Evolutionary conservation across 2,113 vertebrate species (phyloP).

Genomic region (Cyprinus carpio): DNA sequence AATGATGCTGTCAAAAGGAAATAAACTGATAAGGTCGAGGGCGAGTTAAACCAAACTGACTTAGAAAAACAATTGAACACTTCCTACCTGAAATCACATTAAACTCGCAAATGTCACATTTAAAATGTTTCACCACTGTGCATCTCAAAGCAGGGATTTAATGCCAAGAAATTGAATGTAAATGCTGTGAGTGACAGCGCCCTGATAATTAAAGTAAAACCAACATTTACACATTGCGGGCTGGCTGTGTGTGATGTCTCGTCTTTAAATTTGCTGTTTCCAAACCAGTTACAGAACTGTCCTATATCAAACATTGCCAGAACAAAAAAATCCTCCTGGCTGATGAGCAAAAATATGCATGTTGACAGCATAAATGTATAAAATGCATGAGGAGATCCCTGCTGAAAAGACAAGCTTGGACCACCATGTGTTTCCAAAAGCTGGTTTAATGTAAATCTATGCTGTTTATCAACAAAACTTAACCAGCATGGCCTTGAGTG

Average conservation of each 20-base stretch:
- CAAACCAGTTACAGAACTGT: not conserved
- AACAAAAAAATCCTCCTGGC: not conserved
- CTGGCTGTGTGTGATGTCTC: not conserved
- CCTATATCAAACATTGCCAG: not conserved
- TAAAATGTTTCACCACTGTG: not conserved
- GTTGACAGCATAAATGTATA: not conserved
- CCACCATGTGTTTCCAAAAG: not conserved
- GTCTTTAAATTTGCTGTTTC: not conserved
- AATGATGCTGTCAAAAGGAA: not conserved
- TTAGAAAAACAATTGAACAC: not conserved
- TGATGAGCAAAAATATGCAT: not conserved
- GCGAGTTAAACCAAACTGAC: not conserved
- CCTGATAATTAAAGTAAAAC: not conserved
- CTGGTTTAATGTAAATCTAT: not conserved
- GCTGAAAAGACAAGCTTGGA: not conserved
- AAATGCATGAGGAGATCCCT: not conserved
- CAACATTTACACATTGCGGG: not conserved
- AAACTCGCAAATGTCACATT: not conserved
- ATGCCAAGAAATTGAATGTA: not conserved
- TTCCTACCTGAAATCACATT: not conserved
- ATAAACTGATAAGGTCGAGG: conserved; percentile 3
- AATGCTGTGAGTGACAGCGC: not conserved
- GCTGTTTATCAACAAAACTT: not conserved
- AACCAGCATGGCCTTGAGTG: not conserved
- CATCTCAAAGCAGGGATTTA: not conserved